phyloP scores from a whole-genome alignment of 2,888 invertebrate genomes.

The Limnephilus auricula region DNA sequence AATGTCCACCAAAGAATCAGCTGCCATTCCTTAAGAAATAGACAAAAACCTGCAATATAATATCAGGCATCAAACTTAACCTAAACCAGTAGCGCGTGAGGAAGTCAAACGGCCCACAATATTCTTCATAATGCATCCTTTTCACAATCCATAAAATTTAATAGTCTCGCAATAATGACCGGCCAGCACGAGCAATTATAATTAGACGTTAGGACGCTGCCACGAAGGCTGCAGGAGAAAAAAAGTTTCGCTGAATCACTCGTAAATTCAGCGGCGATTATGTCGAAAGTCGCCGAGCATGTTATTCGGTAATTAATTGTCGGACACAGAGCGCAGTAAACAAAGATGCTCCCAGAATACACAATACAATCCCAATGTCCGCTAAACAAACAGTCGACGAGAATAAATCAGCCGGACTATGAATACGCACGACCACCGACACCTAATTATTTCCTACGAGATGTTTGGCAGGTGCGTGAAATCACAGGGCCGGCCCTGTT shows the following conservation, averaged over 20 bases:
- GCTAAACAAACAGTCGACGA: slow-evolving; percentile 27
- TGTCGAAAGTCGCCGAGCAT: background rate
- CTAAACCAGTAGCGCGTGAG: background rate
- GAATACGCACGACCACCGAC: slow-evolving; percentile 6
- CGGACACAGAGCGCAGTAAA: background rate
- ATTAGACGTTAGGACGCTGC: background rate
- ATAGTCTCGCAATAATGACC: background rate
- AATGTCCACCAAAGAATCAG: too few relatives aligned
- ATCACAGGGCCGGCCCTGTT: too few relatives aligned
- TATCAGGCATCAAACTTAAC: too few relatives aligned
- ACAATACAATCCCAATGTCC: background rate
- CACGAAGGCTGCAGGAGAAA: background rate
- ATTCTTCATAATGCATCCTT: background rate
- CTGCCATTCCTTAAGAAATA: too few relatives aligned
- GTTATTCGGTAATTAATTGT: slow-evolving; percentile 2
- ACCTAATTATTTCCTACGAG: slow-evolving; percentile 11
- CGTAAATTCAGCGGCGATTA: background rate
- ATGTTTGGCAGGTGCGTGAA: slow-evolving; percentile 11
- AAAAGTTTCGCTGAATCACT: background rate
- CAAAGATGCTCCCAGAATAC: slow-evolving; percentile 10
- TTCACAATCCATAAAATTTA: background rate
- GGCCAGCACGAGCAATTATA: background rate
- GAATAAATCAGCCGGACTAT: slow-evolving; percentile 29
- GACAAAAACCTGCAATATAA: too few relatives aligned
- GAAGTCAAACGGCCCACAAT: background rate